A percentile compares a stretch with the other conserved stretches of the same genome.
Evolutionary conservation across 2,888 invertebrate species (phyloP).

Genomic region (Phyllotreta striolata): DNA sequence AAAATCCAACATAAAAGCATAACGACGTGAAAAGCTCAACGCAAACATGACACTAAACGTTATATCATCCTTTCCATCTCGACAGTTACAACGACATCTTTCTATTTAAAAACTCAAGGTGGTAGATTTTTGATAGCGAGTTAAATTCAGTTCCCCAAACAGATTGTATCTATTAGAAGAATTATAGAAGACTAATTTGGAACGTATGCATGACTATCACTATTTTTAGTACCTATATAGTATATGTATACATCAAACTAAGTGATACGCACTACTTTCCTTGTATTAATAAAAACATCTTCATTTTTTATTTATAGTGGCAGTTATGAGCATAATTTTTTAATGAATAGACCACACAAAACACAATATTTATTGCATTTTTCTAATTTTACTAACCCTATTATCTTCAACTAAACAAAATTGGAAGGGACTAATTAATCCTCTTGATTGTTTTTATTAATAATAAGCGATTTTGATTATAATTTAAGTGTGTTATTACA

Average conservation of each 20-base stretch:
- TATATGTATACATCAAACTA: conserved; percentile 9
- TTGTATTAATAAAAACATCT: conserved; percentile 6
- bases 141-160: conserved; percentile 47
- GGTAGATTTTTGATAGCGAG: conserved; percentile 44
- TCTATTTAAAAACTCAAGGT: conserved; percentile 36
- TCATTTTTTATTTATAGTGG: conserved; percentile 3
- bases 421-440: too few relatives aligned
- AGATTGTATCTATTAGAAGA: conserved; percentile 53
- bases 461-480: too few relatives aligned
- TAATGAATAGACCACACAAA: conserved; percentile 7
- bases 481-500: too few relatives aligned
- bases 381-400: too few relatives aligned
- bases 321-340: neutral
- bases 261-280: conserved; percentile 10
- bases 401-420: too few relatives aligned
- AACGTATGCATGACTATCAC: conserved; percentile 35
- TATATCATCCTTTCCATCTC: conserved; percentile 3
- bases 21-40: conserved; percentile 9
- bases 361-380: too few relatives aligned
- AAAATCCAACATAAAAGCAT: conserved; percentile 12
- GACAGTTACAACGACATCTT: conserved; percentile 18
- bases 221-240: conserved; percentile 10
- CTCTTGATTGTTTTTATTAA: too few relatives aligned
- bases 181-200: conserved; percentile 51
- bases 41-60: conserved; percentile 22